Evolutionary conservation across 2,888 invertebrate genomes (phyloP).

Genomic region (Lepidonotus clava): DNA sequence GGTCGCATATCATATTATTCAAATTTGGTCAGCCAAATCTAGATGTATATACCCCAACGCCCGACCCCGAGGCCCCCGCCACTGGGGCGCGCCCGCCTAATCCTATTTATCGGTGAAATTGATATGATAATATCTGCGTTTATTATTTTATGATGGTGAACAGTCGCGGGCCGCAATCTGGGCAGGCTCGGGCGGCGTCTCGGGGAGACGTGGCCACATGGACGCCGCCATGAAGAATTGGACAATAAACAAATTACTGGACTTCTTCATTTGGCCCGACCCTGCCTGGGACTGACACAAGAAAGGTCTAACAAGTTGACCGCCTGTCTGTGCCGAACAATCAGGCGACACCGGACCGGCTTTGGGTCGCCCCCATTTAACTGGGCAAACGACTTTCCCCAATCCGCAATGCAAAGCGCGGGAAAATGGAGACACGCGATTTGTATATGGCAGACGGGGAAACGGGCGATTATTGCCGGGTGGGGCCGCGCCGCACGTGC

Average conservation of each 20-base stretch:
- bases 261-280: conserved; percentile 37
- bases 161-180: conserved; percentile 56
- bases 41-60: conserved; percentile 48
- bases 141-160: conserved; percentile 58
- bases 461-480: too few species aligned
- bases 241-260: conserved; percentile 54
- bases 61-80: conserved; percentile 34
- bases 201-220: neutral
- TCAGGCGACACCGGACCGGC: neutral
- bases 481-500: neutral
- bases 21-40: conserved; percentile 51
- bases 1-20: conserved; percentile 54
- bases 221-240: conserved; percentile 46
- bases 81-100: conserved; percentile 23
- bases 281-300: conserved; percentile 26
- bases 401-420: neutral
- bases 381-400: conserved; percentile 14
- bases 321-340: conserved; percentile 44
- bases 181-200: conserved; percentile 23
- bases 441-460: too few species aligned
- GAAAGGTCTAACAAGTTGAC: conserved; percentile 32
- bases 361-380: neutral
- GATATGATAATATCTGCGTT: conserved; percentile 57
- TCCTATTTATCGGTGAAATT: conserved; percentile 52
- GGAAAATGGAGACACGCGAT: neutral